These are phyloP conservation scores for Opisthograptis luteolata DNA, from an alignment of 2,888 invertebrate species.

Conservation along the genomic window DNA sequence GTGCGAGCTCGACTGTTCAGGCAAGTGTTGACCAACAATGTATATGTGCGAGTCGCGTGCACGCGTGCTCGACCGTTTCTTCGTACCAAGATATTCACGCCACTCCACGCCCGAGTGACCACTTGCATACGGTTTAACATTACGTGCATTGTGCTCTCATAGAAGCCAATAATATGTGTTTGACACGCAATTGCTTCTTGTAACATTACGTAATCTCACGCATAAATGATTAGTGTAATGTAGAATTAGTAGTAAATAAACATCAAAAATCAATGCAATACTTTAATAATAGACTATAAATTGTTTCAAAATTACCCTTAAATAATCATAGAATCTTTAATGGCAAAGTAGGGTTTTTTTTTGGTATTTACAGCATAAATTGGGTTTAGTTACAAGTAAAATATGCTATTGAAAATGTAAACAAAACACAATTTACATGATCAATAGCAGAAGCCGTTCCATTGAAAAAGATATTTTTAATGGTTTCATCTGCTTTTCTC, in stretches of 20 bases:
- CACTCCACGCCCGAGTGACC: slow-evolving; percentile 39
- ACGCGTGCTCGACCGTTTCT: slow-evolving; percentile 39
- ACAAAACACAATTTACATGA: too few species aligned
- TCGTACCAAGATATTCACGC: slow-evolving; percentile 37
- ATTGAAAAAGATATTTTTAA: too few species aligned
- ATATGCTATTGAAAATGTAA: too few species aligned
- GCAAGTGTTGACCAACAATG: slow-evolving; percentile 46
- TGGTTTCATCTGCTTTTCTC: too few species aligned
- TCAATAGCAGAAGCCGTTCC: too few species aligned
- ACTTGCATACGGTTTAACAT: slow-evolving; percentile 37
- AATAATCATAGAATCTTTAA: too few species aligned
- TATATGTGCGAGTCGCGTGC: slow-evolving; percentile 36
- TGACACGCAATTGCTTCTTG: slow-evolving; percentile 49
- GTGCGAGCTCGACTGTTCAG: slow-evolving; percentile 35
- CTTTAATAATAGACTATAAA: slow-evolving; percentile 15
- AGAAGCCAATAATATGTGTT: slow-evolving; percentile 47
- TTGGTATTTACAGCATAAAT: too few species aligned
- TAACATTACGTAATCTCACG: slow-evolving; percentile 43
- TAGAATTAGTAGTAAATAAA: too few species aligned
- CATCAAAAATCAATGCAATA: too few species aligned
- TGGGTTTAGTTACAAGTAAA: too few species aligned
- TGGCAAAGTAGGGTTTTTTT: too few species aligned
- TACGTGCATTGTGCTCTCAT: slow-evolving; percentile 44
- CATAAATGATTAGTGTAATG: slow-evolving; percentile 39
- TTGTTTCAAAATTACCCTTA: slow-evolving; percentile 20